Conservation (phyloP, 2,113 vertebrate species). For the Myotis davidii region DNA sequence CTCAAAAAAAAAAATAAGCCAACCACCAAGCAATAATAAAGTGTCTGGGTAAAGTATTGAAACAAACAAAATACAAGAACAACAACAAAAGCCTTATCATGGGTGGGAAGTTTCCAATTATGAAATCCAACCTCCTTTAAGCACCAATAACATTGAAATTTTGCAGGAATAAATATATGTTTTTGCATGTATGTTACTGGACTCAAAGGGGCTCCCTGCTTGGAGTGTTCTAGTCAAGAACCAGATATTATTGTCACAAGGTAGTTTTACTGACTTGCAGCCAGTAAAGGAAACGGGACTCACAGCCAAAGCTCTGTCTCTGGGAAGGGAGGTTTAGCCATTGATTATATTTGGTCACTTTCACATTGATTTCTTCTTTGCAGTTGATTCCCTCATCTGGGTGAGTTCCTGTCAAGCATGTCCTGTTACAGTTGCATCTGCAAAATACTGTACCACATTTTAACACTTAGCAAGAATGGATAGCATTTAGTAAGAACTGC, state of each 20-base stretch:
- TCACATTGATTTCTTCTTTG: neutral
- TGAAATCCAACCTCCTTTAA: neutral
- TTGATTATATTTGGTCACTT: neutral
- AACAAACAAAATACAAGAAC: neutral
- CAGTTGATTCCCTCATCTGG: neutral
- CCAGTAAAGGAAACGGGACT: neutral
- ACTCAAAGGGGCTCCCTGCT: neutral
- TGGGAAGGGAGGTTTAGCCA: neutral
- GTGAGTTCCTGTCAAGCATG: neutral
- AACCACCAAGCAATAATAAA: constrained; percentile 5
- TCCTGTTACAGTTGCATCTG: neutral
- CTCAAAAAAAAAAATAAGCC: constrained; percentile 53
- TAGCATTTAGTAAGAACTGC: neutral
- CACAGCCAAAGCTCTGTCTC: neutral
- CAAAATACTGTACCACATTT: neutral
- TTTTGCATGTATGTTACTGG: neutral
- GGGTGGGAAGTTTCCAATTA: neutral
- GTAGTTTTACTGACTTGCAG: neutral
- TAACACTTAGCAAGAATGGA: neutral
- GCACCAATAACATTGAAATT: neutral
- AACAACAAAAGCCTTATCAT: neutral
- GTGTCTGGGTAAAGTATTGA: neutral
- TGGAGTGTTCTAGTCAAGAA: neutral
- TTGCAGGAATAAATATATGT: neutral
- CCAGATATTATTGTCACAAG: neutral